phyloP scores from a whole-genome alignment of 2,797 vertebrate genomes.

The Gambelia wislizenii region DNA sequence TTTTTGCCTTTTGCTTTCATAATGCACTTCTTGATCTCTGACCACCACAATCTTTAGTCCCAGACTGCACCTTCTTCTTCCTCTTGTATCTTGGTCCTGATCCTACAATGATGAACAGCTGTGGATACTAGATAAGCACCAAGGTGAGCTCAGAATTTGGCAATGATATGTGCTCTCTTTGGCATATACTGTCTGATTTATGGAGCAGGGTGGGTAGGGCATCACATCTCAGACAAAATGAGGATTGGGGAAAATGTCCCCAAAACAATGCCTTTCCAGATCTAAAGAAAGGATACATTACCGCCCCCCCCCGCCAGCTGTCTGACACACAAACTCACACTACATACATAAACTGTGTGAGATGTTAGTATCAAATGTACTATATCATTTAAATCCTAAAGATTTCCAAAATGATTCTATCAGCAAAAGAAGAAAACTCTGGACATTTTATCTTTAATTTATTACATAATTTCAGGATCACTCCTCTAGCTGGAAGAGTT shows the following conservation, averaged over 20 bases:
- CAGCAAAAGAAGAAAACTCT: constrained; percentile 48
- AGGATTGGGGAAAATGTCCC: background rate
- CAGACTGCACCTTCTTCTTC: background rate
- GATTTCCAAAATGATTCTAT: constrained; percentile 21
- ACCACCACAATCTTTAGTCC: background rate
- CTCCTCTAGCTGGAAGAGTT: constrained; percentile 38
- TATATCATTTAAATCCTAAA: background rate
- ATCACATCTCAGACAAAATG: background rate
- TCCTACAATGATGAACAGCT: background rate
- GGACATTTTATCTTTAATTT: constrained; percentile 52
- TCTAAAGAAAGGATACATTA: background rate
- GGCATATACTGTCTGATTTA: background rate
- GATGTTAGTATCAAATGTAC: background rate
- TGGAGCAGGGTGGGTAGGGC: background rate
- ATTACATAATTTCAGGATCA: constrained; percentile 46
- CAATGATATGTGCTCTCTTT: background rate
- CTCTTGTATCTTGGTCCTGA: background rate
- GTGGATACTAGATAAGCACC: background rate
- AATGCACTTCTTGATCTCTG: background rate
- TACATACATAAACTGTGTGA: background rate
- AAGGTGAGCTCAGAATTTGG: background rate
- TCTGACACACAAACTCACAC: too few species aligned
- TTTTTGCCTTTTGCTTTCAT: background rate
- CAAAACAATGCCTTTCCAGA: background rate
- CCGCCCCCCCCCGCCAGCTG: too few species aligned